These are phyloP conservation scores for Galerucella pusilla DNA, from an alignment of 2,888 invertebrate species.

Conservation along the genomic window DNA sequence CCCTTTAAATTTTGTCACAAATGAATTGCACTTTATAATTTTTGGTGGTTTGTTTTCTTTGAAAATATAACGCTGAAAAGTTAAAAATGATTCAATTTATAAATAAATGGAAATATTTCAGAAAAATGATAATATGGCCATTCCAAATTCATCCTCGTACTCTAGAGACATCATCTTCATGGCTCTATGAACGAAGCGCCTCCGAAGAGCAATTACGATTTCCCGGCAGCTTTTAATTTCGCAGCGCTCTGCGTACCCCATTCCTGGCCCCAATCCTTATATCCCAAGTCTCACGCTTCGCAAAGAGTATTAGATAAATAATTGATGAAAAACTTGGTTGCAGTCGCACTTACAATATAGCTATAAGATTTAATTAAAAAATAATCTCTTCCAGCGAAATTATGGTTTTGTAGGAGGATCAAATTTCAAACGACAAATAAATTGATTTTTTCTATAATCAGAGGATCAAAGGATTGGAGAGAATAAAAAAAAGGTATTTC, in stretches of 20 bases:
- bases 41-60: too few relatives aligned
- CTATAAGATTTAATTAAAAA: slow-evolving; percentile 39
- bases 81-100: slow-evolving; percentile 2
- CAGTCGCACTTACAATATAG: slow-evolving; percentile 56
- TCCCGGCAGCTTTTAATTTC: slow-evolving; percentile 62
- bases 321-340: slow-evolving; percentile 59
- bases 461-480: too few relatives aligned
- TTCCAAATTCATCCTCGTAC: slow-evolving; percentile 13
- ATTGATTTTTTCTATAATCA: too few relatives aligned
- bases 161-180: slow-evolving; percentile 36
- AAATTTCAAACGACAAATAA: too few relatives aligned
- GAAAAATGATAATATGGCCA: slow-evolving; percentile 23
- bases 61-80: too few relatives aligned
- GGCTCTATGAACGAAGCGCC: slow-evolving; percentile 47
- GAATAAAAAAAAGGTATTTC: too few relatives aligned
- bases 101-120: slow-evolving; percentile 10
- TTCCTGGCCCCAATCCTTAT: slow-evolving; percentile 47
- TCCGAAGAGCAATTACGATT: slow-evolving; percentile 61
- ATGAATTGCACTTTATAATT: too few relatives aligned
- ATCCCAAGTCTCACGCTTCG: slow-evolving; percentile 29
- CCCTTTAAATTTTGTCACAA: too few relatives aligned
- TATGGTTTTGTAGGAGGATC: not conserved
- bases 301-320: slow-evolving; percentile 59
- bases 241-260: slow-evolving; percentile 38
- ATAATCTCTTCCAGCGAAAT: slow-evolving; percentile 22